Percentiles rank a stretch among this genome's conserved stretches.
phyloP scores from a whole-genome alignment of 2,797 vertebrate genomes.

The Oryzias dopingdopingensis region DNA sequence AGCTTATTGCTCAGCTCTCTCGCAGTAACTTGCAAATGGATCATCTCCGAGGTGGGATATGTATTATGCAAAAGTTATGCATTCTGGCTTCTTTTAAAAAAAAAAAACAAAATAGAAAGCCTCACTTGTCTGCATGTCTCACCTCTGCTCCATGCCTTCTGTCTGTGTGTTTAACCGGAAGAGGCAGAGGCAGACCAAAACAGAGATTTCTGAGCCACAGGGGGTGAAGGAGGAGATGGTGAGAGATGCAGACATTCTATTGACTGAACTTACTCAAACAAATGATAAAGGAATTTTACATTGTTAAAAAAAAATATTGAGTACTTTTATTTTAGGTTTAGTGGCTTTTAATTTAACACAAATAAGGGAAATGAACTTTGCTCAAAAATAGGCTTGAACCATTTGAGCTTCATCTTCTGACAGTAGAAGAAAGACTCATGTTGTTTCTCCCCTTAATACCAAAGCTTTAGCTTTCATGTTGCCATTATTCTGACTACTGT shows the following conservation, averaged over 20 bases:
- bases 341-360: constrained; percentile 36
- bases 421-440: too few relatives aligned
- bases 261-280: constrained; percentile 12
- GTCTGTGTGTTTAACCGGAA: constrained; percentile 51
- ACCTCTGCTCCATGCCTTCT: constrained; percentile 44
- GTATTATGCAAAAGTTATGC: constrained; percentile 78
- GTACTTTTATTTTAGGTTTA: constrained; percentile 28
- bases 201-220: constrained; percentile 69
- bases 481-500: too few relatives aligned
- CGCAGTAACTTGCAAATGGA: constrained; percentile 78
- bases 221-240: constrained; percentile 51
- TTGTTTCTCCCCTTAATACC: too few relatives aligned
- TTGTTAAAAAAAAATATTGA: constrained; percentile 20
- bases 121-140: constrained; percentile 60
- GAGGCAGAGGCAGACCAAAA: constrained; percentile 54
- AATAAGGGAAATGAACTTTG: too few relatives aligned
- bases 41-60: constrained; percentile 78
- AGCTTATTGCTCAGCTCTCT: constrained; percentile 62
- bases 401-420: too few relatives aligned
- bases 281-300: constrained; percentile 8
- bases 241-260: constrained; percentile 38
- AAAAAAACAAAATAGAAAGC: constrained; percentile 51
- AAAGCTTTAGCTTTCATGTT: too few relatives aligned
- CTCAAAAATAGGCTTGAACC: too few relatives aligned
- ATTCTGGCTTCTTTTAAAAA: constrained; percentile 72